Base-by-base conservation (phyloP, 1,140 invertebrate species). In the Anastrepha ludens region DNA sequence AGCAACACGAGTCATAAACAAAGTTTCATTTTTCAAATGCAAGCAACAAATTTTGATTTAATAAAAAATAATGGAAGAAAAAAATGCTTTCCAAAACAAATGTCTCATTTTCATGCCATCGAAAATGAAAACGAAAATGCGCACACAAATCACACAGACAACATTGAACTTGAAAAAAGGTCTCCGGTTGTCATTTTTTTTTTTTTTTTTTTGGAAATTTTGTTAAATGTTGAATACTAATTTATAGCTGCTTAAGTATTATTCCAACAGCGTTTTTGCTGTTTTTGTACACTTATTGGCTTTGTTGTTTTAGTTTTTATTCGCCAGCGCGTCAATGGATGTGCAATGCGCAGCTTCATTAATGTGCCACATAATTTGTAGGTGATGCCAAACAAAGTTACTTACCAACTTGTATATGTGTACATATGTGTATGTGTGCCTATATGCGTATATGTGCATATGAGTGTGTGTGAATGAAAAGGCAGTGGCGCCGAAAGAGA, bases 101-200 rank as follows among this genome's bases (percentile, higher is more conserved):
- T 86, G 85, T 86, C 62, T 86, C 59, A 86, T 62, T 86, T 86
- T 86, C 85, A 86, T 62, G 55, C 85, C 39, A 86, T 7, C 59
- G 55, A 17, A 62, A 86, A 59, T 62, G 85, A 86, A 86, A 86
- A 59, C 59, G 85, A 86, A 86, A 86, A 59, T 47, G 58, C 55
- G 55, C 85, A 86, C 29, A 60, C 55, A 86, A 86, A 86, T 59
- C 85, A 85, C 58, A 29, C 9, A 60, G 9, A 2, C 59, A 60
- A 60, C 50, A 85, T 60, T 60, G 85, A 86, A 81, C 47, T 81
- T 81, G 74, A 81, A 81, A 29, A 55, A n/a, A 81, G 5, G 41
- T 50, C 74, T 8, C 2, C 13, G 4, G 17, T 62, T 62, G 60
- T 8, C 8, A 39, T 67, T 67, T 67, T 67, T 0, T 67, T 4